These are phyloP conservation scores for Epinotia demarniana DNA, from an alignment of 2,888 invertebrate species.

Conservation along the genomic window DNA sequence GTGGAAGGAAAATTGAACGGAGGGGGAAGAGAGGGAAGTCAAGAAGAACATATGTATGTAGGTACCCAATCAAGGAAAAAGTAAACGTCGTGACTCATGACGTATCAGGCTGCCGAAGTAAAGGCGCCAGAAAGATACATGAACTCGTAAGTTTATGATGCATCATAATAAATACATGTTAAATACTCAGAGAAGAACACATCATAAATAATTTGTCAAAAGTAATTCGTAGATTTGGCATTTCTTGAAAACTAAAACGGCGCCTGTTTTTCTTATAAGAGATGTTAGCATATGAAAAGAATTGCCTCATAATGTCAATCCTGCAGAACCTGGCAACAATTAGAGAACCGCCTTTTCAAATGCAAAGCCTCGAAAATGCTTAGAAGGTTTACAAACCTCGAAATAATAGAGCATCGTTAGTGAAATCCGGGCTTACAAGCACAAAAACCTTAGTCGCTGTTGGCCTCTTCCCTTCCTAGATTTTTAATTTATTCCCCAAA, in stretches of 20 bases:
- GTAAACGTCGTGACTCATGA: too few species aligned
- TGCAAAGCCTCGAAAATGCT: constrained; percentile 53
- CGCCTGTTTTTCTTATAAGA: background rate
- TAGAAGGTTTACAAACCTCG: constrained; percentile 47
- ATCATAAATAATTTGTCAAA: too few species aligned
- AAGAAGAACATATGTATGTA: too few species aligned
- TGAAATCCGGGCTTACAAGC: constrained; percentile 65
- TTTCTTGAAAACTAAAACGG: background rate
- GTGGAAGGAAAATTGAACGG: too few species aligned
- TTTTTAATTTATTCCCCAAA: constrained; percentile 81
- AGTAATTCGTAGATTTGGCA: background rate
- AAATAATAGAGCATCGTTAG: constrained; percentile 48
- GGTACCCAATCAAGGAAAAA: too few species aligned
- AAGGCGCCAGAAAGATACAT: too few species aligned
- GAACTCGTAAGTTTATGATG: too few species aligned
- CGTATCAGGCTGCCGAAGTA: too few species aligned
- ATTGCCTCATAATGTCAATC: constrained; percentile 11
- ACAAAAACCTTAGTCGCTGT: constrained; percentile 74
- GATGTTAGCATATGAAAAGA: background rate
- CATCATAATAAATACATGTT: too few species aligned
- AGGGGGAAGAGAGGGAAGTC: too few species aligned
- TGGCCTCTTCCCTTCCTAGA: constrained; percentile 73
- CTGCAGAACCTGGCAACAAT: constrained; percentile 25
- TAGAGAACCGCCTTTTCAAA: constrained; percentile 27
- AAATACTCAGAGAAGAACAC: too few species aligned